Evolutionary conservation across 2,888 invertebrate genomes (phyloP), one percentile per base, ranked within the genome.

Genomic region (Drosophila limbata): DNA sequence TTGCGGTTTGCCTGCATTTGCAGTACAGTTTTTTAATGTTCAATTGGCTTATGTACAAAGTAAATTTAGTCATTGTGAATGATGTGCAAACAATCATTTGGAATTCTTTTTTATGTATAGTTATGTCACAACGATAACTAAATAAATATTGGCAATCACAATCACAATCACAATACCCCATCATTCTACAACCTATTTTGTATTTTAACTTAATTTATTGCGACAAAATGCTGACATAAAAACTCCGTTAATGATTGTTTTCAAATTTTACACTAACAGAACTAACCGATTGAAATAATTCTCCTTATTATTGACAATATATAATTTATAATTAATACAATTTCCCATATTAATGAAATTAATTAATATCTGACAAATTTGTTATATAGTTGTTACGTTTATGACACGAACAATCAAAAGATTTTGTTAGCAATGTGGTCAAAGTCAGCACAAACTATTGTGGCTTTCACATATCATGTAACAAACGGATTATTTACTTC

Each of bases 61-160:
- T 65, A 66, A 84, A 79, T 66, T 80, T 79, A 70, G 83, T 74
- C 69, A 68, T 67, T 67, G 60, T 78, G 69, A 77, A 75, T 88
- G 84, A 85, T 80, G 80, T 69, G 78, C 70, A 75, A 85, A 85
- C 84, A 83, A 69, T 73, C 69, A 71, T 67, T 31, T 42, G 35
- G 44, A 25, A 25, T 59, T 52, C 1, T 60, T 42, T 25, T 35
- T 15, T 21, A 57, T 48, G 19, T 33, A 48, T 19, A 72, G 53
- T 59, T 51, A 19, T 39, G 57, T 21, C 21, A 42, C n/a, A 28
- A 40, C 10, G 15, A 6, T 45, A 50, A 15, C 15, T 65, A 44
- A 55, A 61, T 74, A 75, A 74, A 77, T 63, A 73, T 63, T 79
- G 44, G 42, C 47, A 21, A 64, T 82, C 48, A 68, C 74, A 52